Evolutionary conservation across 2,797 vertebrate species (phyloP), one percentile per base, ranked within the genome.

Genomic region (Gymnopithys bicolor): DNA sequence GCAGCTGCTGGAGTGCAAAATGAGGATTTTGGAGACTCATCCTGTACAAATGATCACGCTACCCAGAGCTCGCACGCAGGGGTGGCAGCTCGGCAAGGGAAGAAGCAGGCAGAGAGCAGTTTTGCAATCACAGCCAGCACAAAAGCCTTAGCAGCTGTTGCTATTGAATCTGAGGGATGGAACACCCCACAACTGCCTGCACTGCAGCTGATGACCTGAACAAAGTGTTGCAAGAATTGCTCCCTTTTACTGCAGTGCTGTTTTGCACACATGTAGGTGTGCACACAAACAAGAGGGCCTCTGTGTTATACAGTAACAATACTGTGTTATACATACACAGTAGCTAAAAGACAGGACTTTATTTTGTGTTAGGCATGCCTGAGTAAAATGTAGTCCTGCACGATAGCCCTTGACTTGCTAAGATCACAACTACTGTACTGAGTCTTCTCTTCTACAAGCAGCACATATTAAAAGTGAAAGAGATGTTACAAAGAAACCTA

Each of bases 121-220:
- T 96, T 74, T 89, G 88, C 76, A 94, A 91, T 85, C 55, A 2
- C 15, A 82, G 83, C 33, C 17, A 2, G 60, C 59, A 76, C 92
- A 94, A 94, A 95, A 92, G 80, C 77, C 87, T 30, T 2, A 39
- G 94, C 93, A 96, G 95, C 92, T 95, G 95, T 21, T 94, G 87
- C 73, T 94, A 25, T 81, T 81, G 66, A 86, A 85, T 55, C 23
- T 18, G 75, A 58, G 81, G 68, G 58, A 64, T 52, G 74, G 70
- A 78, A 83, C 69, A 27, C 11, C 19, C 73, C 52, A 7, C 59
- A 49, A 62, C 18, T 1, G 1, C 76, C 27, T 5, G 53, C 46
- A 10, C 17, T 5, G 56, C 7, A 16, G 53, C 75, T 78, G 69
- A 35, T 7, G 19, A 78, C 73, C 25, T 2, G 16, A 45, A 75